These are phyloP conservation scores for Motacilla tschutschensis DNA, from an alignment of 2,113 vertebrate genomes.

Conservation along the genomic window DNA sequence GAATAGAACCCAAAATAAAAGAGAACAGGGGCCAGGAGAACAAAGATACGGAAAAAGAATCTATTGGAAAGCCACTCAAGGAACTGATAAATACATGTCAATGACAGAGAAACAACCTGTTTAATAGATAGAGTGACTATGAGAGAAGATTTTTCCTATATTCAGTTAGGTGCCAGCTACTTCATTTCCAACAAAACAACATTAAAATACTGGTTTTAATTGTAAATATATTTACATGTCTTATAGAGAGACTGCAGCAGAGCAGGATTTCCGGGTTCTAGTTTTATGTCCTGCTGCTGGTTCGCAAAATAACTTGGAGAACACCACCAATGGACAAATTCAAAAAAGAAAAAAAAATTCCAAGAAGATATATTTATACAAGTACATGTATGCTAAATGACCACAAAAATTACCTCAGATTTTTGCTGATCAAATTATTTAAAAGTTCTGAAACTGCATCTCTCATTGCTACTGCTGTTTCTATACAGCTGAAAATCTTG, in stretches of 20 bases:
- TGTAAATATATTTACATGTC: slow-evolving; percentile 45
- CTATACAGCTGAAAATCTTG: neutral
- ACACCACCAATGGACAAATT: neutral
- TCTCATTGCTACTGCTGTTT: neutral
- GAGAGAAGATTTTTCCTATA: neutral
- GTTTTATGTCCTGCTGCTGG: neutral
- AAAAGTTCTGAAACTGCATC: neutral
- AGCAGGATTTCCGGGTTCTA: slow-evolving; percentile 26
- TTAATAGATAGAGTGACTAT: neutral
- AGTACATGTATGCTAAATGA: accelerated
- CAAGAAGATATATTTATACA: neutral
- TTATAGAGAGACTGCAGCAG: neutral
- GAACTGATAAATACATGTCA: neutral
- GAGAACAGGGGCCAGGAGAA: neutral
- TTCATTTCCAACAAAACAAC: neutral
- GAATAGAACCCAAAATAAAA: neutral
- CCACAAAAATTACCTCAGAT: neutral
- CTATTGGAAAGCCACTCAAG: neutral
- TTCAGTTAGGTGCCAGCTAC: neutral
- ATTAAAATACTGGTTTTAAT: slow-evolving; percentile 15
- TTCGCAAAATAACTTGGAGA: neutral
- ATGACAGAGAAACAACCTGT: neutral
- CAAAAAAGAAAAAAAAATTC: neutral
- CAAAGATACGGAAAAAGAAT: neutral
- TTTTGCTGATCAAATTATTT: neutral